A percentile compares a stretch with the other conserved stretches of the same genome.
phyloP scores from a whole-genome alignment of 1,140 invertebrate species.

The Orchesella cincta region DNA sequence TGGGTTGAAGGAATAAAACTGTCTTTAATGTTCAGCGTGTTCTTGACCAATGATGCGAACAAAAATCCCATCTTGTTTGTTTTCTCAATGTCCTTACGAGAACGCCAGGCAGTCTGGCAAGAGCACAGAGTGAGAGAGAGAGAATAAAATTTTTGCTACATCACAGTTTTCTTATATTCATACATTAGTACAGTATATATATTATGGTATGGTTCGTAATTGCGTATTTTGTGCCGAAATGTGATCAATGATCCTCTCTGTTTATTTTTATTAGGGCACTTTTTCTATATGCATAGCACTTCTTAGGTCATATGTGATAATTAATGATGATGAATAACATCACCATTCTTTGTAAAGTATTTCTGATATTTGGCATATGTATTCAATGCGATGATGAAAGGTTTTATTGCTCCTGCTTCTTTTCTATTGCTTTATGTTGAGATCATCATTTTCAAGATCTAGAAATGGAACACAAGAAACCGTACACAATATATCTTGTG shows the following conservation, averaged over 20 bases:
- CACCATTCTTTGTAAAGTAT: no score
- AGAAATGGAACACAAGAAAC: no score
- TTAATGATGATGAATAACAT: not conserved
- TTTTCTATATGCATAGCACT: not conserved
- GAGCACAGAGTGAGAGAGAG: no score
- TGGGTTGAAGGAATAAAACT: not conserved
- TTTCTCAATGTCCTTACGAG: not conserved
- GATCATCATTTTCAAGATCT: no score
- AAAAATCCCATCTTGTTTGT: not conserved
- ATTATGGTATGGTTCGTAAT: not conserved
- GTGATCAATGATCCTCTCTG: not conserved
- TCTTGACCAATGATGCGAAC: constrained; percentile 7
- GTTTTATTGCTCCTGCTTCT: no score
- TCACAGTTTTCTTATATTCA: not conserved
- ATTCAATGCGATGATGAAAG: no score
- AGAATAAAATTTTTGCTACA: no score
- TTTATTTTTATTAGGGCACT: constrained; percentile 1
- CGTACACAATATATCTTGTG: no score
- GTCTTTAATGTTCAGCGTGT: not conserved
- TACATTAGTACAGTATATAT: not conserved
- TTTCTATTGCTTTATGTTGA: no score
- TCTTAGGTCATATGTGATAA: not conserved
- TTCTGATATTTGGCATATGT: no score
- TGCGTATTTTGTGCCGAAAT: not conserved
- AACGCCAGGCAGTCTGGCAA: constrained; percentile 20